These are phyloP conservation scores for Stramonita haemastoma DNA, from an alignment of 2,888 invertebrate species.

Conservation along the genomic window DNA sequence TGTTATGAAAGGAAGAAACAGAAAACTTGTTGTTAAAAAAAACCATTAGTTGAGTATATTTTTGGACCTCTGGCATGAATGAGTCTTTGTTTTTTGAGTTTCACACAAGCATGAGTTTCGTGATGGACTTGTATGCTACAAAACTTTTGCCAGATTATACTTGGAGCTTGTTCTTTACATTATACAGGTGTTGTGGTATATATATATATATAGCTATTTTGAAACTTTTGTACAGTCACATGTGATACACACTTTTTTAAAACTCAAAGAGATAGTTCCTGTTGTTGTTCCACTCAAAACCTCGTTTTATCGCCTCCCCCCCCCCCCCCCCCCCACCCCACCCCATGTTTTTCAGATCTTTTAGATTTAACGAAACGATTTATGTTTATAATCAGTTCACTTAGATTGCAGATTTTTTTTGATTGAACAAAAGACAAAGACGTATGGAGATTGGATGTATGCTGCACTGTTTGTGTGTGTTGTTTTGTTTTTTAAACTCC, in stretches of 20 bases:
- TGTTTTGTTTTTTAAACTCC: not conserved
- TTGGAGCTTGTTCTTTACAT: constrained; percentile 2
- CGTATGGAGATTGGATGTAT: not conserved
- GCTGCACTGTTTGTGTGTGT: not conserved
- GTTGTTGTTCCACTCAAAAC: constrained; percentile 15
- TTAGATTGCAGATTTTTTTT: not conserved
- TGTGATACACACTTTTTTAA: constrained; percentile 26
- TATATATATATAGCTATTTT: constrained; percentile 6
- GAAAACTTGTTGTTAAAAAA: not conserved
- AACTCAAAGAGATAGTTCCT: not conserved
- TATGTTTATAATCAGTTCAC: not conserved
- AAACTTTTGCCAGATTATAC: not conserved
- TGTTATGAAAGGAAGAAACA: not conserved
- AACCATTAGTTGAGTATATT: not conserved
- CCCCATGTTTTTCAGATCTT: not conserved
- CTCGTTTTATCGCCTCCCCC: not conserved
- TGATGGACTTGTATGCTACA: not conserved
- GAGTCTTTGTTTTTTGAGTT: not conserved
- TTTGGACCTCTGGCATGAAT: not conserved
- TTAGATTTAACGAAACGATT: not conserved
- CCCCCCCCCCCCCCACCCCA: too few relatives aligned
- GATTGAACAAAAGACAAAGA: not conserved
- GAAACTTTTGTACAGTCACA: constrained; percentile 24
- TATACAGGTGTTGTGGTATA: constrained; percentile 22
- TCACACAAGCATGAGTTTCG: not conserved